Evolutionary conservation across 2,888 invertebrate species (phyloP).

Genomic region (Amphipoea oculea): DNA sequence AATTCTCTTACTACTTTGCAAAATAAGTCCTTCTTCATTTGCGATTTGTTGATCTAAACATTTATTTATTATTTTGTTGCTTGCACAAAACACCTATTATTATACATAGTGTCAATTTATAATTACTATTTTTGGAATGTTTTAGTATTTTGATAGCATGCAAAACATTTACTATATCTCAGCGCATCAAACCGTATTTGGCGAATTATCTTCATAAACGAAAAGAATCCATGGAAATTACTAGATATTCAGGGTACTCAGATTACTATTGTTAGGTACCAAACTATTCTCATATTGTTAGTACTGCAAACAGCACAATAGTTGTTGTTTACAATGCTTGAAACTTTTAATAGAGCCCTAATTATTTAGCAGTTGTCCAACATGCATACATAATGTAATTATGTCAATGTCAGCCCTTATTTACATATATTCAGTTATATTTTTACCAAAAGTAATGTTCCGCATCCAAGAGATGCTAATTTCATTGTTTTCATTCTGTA

Average conservation of each 20-base stretch:
- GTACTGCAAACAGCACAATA: neutral
- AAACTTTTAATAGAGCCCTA: neutral
- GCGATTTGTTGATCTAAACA: neutral
- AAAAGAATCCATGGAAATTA: neutral
- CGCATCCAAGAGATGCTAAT: neutral
- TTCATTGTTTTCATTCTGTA: slow-evolving; percentile 5
- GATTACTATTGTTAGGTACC: neutral
- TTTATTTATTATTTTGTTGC: neutral
- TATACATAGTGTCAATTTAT: neutral
- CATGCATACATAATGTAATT: slow-evolving; percentile 29
- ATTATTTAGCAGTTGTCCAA: slow-evolving; percentile 20
- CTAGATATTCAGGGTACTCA: neutral
- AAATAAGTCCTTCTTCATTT: neutral
- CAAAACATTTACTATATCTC: neutral
- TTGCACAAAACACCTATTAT: neutral
- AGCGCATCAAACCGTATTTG: neutral
- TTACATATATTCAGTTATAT: slow-evolving; percentile 18
- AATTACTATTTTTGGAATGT: too few relatives aligned
- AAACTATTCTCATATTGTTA: neutral
- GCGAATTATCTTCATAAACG: too few relatives aligned
- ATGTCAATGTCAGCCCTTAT: slow-evolving; percentile 43
- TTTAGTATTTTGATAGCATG: neutral
- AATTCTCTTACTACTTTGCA: neutral
- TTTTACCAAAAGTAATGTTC: slow-evolving; percentile 2
- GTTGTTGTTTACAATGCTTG: slow-evolving; percentile 8